Percentiles rank a stretch among this genome's conserved stretches.
phyloP scores from a whole-genome alignment of 2,888 invertebrate species.

The Salticus scenicus region DNA sequence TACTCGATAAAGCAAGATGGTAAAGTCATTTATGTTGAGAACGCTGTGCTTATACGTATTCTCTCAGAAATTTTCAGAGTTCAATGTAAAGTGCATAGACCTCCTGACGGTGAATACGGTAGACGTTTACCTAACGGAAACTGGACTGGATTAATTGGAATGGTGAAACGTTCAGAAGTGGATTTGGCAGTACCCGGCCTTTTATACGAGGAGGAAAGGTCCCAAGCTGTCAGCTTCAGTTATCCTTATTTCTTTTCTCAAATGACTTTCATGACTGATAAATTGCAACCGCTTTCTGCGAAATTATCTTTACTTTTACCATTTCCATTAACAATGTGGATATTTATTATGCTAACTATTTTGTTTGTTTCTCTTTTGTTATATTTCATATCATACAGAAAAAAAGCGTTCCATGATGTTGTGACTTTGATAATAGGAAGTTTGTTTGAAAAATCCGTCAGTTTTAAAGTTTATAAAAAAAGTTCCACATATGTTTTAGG shows the following conservation, averaged over 20 bases:
- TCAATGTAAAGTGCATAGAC: no score
- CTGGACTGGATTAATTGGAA: conserved; percentile 19
- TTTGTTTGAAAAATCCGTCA: not conserved
- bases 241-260: not conserved
- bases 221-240: not conserved
- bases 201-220: not conserved
- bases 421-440: not conserved
- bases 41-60: no score
- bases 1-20: no score
- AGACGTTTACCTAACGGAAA: not conserved
- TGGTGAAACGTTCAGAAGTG: not conserved
- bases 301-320: not conserved
- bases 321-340: not conserved
- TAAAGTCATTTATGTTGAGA: no score
- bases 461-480: no score
- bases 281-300: not conserved
- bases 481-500: not conserved
- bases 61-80: no score
- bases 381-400: not conserved
- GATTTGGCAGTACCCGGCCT: not conserved
- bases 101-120: not conserved
- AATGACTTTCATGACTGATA: not conserved
- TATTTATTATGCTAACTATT: not conserved
- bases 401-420: not conserved
- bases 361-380: not conserved